Base-by-base conservation (phyloP, 1,140 invertebrate genomes). In the Nasonia longicornis region DNA sequence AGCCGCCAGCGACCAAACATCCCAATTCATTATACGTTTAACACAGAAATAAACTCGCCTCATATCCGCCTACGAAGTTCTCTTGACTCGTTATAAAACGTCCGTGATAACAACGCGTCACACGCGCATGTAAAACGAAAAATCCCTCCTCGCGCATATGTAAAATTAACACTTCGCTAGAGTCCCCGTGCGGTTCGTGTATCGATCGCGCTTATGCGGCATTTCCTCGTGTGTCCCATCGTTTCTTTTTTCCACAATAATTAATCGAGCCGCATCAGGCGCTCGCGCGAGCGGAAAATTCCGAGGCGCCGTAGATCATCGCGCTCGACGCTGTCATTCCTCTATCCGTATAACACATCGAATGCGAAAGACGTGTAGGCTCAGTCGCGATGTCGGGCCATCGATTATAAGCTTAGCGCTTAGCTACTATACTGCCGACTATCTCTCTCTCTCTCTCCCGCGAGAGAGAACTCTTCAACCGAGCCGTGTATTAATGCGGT, bases 221-320 rank as follows among this genome's bases (percentile, higher is more conserved):
- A 35, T 79, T 71, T 72, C 31, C 77, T 79, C 66, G 20, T 74
- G 7, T 38, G 22, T 11, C 22, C 3, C 14, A 16, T 29, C 52
- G 48, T 80, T 58, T 58, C 52, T 58, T 58, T 48, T 58, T 58
- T 79, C 20, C 35, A 20, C n/a, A 29, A 71, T 71, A 79, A 79
- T 79, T 73, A 79, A 72, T 79, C 48, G 70, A 63, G 26, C 26
- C 8, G 64, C 16, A 14, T 52, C 26, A 12, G 29, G 6, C 7
- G 2, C 26, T 67, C 35, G 38, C 22, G 66, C 2, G 7, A 38
- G 45, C n/a, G 71, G 71, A 80, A 73, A 80, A 80, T 80, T 80
- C 78, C 58, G n/a, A 45, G 10, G 20, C 35, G 35, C 42, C 52
- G 42, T 73, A 73, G 69, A 79, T 79, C 70, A 79, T 79, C n/a